These are phyloP conservation scores for Agrilus planipennis DNA, from an alignment of 1,140 invertebrate species.

Conservation along the genomic window DNA sequence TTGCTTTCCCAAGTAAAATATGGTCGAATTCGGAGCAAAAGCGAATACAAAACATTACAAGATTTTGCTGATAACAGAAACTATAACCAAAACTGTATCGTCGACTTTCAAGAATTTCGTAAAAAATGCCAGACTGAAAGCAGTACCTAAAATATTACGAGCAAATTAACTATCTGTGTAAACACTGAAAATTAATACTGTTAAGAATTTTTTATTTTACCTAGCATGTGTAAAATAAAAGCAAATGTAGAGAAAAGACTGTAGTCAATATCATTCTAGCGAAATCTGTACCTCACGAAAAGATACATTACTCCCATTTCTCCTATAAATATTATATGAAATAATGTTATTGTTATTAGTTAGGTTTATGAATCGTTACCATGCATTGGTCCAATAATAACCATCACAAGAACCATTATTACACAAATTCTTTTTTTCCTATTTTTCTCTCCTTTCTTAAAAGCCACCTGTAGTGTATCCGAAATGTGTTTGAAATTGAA, in stretches of 20 bases:
- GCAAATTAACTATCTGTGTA: neutral
- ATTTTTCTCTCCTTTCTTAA: constrained; percentile 19
- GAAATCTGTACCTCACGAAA: constrained; percentile 24
- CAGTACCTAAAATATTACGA: constrained; percentile 38
- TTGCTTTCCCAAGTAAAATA: constrained; percentile 64
- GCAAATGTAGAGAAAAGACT: constrained; percentile 28
- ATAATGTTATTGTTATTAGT: no score
- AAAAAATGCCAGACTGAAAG: constrained; percentile 62
- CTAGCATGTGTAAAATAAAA: constrained; percentile 21
- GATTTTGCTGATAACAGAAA: constrained; percentile 66
- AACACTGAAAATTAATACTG: neutral
- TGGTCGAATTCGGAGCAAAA: constrained; percentile 55
- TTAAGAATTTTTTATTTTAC: constrained; percentile 12
- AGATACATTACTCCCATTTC: constrained; percentile 28
- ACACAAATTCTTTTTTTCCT: constrained; percentile 19
- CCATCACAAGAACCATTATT: constrained; percentile 27
- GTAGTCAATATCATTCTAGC: constrained; percentile 26
- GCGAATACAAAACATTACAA: constrained; percentile 63
- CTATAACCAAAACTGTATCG: constrained; percentile 62
- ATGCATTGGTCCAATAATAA: constrained; percentile 28
- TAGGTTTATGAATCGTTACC: no score
- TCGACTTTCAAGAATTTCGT: constrained; percentile 64
- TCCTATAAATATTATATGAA: no score
- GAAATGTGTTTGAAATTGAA: constrained; percentile 21
- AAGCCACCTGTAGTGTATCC: constrained; percentile 24